These are phyloP conservation scores for Lepidurus packardi DNA, from an alignment of 1,140 invertebrate genomes.

Conservation along the genomic window DNA sequence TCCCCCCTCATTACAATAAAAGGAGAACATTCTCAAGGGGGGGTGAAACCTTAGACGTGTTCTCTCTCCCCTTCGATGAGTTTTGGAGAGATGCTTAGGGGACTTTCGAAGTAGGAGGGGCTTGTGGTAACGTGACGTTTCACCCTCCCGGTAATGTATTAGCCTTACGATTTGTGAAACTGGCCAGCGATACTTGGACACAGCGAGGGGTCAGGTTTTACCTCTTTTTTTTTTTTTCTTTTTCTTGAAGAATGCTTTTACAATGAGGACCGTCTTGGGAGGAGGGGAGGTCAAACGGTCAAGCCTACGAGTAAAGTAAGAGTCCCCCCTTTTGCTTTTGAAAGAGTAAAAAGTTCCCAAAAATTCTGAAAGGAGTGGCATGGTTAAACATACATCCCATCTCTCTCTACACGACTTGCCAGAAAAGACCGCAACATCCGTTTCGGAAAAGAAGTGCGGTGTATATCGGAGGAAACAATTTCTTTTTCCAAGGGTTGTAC, in stretches of 20 bases:
- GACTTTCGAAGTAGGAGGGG: neutral
- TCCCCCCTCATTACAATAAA: neutral
- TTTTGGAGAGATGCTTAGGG: neutral
- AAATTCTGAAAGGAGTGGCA: constrained; percentile 7
- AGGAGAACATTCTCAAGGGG: neutral
- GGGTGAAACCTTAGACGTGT: neutral
- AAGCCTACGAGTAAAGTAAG: neutral
- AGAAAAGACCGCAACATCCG: neutral
- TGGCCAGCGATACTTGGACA: neutral
- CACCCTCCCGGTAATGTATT: neutral
- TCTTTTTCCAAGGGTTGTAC: neutral
- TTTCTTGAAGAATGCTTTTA: neutral
- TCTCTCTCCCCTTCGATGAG: neutral
- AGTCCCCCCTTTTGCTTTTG: neutral
- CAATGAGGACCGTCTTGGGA: neutral
- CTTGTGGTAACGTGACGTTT: constrained; percentile 15
- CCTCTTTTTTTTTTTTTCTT: neutral
- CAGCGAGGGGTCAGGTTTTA: neutral
- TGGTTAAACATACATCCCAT: neutral
- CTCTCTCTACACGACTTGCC: constrained; percentile 2
- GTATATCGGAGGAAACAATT: neutral
- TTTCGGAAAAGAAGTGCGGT: neutral
- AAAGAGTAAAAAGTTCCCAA: neutral
- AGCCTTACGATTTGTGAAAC: constrained; percentile 15
- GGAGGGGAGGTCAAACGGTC: neutral